Conservation (phyloP, 2,797 vertebrate genomes). For the Sebastiscus tertius region DNA sequence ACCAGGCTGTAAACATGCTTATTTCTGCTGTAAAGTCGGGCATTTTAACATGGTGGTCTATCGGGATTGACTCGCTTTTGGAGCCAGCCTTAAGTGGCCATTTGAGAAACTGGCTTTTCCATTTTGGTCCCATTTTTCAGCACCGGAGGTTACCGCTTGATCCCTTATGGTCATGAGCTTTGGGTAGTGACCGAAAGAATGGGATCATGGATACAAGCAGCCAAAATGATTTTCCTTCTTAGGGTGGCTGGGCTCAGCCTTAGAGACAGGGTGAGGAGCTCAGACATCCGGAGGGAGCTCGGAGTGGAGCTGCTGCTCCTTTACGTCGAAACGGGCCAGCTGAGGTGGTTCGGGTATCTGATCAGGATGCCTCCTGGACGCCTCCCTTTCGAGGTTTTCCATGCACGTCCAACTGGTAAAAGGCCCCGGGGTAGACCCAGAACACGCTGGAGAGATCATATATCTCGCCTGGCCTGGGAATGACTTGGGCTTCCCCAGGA, state of each 20-base stretch:
- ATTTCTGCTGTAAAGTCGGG: too few species aligned
- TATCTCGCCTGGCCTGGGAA: background rate
- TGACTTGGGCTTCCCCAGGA: background rate
- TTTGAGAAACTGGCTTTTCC: too few species aligned
- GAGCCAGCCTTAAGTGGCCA: too few species aligned
- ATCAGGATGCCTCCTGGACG: background rate
- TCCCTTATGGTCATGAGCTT: too few species aligned
- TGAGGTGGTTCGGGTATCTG: background rate
- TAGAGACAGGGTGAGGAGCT: background rate
- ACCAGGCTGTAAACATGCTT: too few species aligned
- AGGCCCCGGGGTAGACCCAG: background rate
- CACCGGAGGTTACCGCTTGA: too few species aligned
- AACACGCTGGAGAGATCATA: background rate
- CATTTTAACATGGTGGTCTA: too few species aligned
- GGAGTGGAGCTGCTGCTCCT: background rate
- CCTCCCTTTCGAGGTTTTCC: background rate
- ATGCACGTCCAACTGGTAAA: background rate
- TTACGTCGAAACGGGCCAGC: background rate
- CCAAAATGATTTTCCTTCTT: too few species aligned
- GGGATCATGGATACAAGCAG: too few species aligned
- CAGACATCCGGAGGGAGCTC: background rate
- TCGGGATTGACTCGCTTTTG: too few species aligned
- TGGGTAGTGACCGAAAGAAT: too few species aligned
- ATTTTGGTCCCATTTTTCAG: too few species aligned
- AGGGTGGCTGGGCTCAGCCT: background rate